phyloP scores from a whole-genome alignment of 92 coral and sea anemone species.

The Nematostella vectensis region DNA sequence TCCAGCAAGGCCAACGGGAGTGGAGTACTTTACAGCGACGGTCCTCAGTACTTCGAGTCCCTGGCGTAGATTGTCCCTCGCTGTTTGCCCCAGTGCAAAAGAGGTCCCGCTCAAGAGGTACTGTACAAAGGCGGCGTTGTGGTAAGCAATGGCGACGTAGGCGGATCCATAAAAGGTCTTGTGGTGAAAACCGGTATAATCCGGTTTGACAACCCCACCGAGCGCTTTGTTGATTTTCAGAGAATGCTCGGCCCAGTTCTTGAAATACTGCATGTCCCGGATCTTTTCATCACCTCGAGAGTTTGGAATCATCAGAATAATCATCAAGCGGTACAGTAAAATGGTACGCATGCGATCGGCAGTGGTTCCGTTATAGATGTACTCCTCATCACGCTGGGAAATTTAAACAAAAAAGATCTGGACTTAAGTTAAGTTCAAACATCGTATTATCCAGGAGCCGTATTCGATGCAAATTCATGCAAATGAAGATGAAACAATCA shows the following conservation, averaged over 20 bases:
- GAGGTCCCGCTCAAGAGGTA: constrained; percentile 36
- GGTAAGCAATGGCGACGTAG: constrained; percentile 46
- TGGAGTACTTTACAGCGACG: constrained; percentile 37
- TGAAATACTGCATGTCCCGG: constrained; percentile 39
- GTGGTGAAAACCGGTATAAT: constrained; percentile 50
- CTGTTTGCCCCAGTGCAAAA: constrained; percentile 5
- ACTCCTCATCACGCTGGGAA: constrained; percentile 1
- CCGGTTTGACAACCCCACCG: constrained; percentile 51
- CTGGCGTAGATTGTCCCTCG: constrained; percentile 18
- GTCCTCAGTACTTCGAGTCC: constrained; percentile 28
- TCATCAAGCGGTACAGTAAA: constrained; percentile 33
- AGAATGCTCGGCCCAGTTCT: constrained; percentile 40
- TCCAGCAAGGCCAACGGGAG: constrained; percentile 39
- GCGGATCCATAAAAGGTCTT: constrained; percentile 47
- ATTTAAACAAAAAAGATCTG: too few species aligned
- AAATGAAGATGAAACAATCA: too few species aligned
- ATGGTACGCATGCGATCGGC: constrained; percentile 55
- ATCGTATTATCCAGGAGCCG: too few species aligned
- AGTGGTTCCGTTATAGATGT: constrained; percentile 32
- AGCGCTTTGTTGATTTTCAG: constrained; percentile 33
- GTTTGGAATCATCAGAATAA: constrained; percentile 53
- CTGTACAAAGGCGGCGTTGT: constrained; percentile 24
- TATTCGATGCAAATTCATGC: too few species aligned
- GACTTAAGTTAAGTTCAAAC: too few species aligned
- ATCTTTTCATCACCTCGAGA: constrained; percentile 22